phyloP scores from a whole-genome alignment of 2,113 vertebrate genomes.

The Phylloscopus trochiloides region DNA sequence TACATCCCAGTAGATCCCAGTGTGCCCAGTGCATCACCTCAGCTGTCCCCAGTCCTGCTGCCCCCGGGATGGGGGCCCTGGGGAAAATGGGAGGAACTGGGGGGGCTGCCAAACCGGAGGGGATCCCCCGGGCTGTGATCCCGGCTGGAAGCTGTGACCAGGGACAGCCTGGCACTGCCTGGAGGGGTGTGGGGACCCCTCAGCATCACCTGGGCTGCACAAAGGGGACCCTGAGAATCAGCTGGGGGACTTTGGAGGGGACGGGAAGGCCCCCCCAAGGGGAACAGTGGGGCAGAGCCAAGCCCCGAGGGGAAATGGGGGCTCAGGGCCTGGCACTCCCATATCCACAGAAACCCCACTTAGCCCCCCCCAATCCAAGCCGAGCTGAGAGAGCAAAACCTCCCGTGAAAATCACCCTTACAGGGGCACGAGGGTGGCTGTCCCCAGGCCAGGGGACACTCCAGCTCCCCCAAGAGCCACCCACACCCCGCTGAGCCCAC shows the following conservation, averaged over 20 bases:
- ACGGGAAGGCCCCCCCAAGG: background rate
- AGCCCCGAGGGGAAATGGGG: background rate
- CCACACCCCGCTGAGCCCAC: background rate
- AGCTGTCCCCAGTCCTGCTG: background rate
- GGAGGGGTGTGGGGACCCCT: background rate
- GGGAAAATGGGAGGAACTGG: background rate
- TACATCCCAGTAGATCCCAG: background rate
- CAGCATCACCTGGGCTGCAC: background rate
- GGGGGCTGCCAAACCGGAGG: background rate
- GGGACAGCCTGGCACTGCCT: background rate
- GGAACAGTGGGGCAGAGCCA: background rate
- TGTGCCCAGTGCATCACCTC: background rate
- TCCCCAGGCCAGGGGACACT: background rate
- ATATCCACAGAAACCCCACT: fast-evolving
- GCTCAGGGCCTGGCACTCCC: background rate
- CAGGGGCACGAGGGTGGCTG: background rate
- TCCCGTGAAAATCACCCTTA: fast-evolving
- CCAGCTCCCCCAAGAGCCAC: fast-evolving
- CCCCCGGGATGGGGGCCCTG: background rate
- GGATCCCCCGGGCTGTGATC: background rate
- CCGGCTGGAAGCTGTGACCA: background rate
- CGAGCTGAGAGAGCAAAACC: fast-evolving
- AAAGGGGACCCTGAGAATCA: background rate
- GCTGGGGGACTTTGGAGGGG: background rate
- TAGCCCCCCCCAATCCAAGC: background rate